A percentile compares a stretch with the other conserved stretches of the same genome.
Evolutionary conservation across 2,797 vertebrate species (phyloP).

Genomic region (Sandelia bainsii): DNA sequence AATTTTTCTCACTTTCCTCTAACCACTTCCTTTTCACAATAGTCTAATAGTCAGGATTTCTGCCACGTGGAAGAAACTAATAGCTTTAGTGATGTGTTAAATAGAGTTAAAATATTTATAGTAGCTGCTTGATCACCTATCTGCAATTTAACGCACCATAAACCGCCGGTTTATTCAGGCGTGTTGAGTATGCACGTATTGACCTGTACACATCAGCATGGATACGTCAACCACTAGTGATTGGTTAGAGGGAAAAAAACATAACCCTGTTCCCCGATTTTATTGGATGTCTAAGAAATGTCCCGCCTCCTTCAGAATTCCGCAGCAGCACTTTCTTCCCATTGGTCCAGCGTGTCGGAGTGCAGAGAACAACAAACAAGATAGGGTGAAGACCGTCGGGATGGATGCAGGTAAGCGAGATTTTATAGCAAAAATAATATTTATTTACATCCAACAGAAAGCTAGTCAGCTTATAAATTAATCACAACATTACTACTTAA

Average conservation of each 20-base stretch:
- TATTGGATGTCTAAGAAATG: constrained; percentile 56
- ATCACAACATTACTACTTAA: background rate
- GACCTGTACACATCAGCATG: background rate
- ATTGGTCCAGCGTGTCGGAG: constrained; percentile 71
- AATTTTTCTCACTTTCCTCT: too few species aligned
- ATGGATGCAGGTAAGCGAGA: constrained; percentile 87
- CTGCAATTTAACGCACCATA: background rate
- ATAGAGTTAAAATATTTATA: too few species aligned
- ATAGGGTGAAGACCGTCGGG: constrained; percentile 85
- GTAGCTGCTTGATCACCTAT: too few species aligned
- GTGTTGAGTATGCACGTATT: constrained; percentile 6
- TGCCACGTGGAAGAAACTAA: too few species aligned
- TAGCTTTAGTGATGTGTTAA: too few species aligned
- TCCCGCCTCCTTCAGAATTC: constrained; percentile 58
- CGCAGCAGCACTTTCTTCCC: constrained; percentile 32
- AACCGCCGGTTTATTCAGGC: background rate
- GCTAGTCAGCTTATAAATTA: background rate
- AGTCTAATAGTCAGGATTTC: too few species aligned
- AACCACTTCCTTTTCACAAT: too few species aligned
- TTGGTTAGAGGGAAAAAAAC: constrained; percentile 25
- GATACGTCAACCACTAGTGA: constrained; percentile 28
- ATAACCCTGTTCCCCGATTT: background rate
- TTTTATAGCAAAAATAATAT: constrained; percentile 31
- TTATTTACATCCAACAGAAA: background rate
- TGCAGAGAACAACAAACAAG: constrained; percentile 82